Conservation (phyloP, 2,113 vertebrate species). For the Acanthisitta chloris region DNA sequence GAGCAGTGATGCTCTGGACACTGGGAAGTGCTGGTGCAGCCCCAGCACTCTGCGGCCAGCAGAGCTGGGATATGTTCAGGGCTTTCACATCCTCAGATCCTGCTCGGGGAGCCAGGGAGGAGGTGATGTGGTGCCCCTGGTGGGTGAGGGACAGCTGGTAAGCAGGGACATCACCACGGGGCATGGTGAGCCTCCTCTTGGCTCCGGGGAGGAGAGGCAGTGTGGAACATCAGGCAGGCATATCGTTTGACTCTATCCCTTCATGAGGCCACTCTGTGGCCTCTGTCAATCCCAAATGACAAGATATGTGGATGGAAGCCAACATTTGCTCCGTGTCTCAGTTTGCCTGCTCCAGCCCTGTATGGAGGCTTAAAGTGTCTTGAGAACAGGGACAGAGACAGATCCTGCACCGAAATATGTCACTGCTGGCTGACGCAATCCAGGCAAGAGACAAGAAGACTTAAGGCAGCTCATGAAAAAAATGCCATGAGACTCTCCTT, state of each 20-base stretch:
- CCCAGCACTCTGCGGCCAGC: background rate
- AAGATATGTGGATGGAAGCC: constrained; percentile 2
- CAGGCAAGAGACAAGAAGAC: constrained; percentile 60
- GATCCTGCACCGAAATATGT: constrained; percentile 36
- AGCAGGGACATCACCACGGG: background rate
- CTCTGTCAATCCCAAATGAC: constrained; percentile 31
- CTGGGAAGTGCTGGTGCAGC: too few relatives aligned
- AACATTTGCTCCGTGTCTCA: constrained; percentile 40
- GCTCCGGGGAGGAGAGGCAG: background rate
- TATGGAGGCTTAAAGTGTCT: background rate
- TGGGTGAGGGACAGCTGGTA: background rate
- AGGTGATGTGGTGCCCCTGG: background rate
- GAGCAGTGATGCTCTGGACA: accelerated
- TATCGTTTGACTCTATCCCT: constrained; percentile 15
- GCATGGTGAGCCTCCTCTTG: background rate
- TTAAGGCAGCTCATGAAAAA: constrained; percentile 58
- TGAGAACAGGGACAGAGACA: background rate
- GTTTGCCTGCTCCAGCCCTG: background rate
- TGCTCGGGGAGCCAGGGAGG: accelerated
- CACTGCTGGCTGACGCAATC: constrained; percentile 34
- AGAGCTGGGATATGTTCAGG: accelerated
- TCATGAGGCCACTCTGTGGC: background rate
- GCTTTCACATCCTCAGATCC: background rate
- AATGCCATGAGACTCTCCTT: constrained; percentile 17
- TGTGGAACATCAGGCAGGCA: background rate